Evolutionary conservation across 2,888 invertebrate species (phyloP), one percentile per base, ranked within the genome.

Genomic region (Epirrita christyi): DNA sequence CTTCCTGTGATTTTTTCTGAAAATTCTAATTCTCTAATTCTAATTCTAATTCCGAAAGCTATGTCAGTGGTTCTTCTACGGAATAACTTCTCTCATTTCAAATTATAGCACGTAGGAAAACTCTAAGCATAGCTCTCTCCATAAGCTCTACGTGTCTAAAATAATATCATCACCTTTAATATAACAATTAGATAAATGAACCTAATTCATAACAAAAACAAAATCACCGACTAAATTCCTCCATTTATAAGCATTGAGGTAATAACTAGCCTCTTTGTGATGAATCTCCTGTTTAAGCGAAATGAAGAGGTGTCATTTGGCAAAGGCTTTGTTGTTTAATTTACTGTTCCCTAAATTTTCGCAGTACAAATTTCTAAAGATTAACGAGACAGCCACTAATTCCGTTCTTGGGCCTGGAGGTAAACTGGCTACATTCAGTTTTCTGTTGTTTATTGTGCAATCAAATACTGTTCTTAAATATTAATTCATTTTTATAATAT

Each of bases 331-430:
- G 70, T 70, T 64, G 59, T 68, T 65, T 59, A 73, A 72, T 76
- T 74, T 69, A 65, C 59, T 54, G 58, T 59, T 59, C 57, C 58
- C 64, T 64, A 66, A 73, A 76, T 76, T 76, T 71, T 67, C 66
- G 70, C 62, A 55, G 68, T 57, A 68, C 65, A 70, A 72, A 76
- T 75, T 79, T 73, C 65, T 63, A 61, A 68, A 76, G 75, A 80
- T 81, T 71, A 71, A 76, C 66, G 68, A 59, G 65, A 62, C 67
- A 55, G 54, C 62, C 43, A 66, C 68, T 74, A 70, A 74, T 73
- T 70, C 62, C 43, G 48, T 13, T 48, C 56, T 49, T 51, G 53
- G 37, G 55, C 58, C 38, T 13, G 7, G 28, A 60, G 55, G 64
- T 65, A 62, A 64, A 62, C 58, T 59, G 56, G 45, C 28, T 14